phyloP scores from a whole-genome alignment of 2,113 vertebrate species.

The Eublepharis macularius region DNA sequence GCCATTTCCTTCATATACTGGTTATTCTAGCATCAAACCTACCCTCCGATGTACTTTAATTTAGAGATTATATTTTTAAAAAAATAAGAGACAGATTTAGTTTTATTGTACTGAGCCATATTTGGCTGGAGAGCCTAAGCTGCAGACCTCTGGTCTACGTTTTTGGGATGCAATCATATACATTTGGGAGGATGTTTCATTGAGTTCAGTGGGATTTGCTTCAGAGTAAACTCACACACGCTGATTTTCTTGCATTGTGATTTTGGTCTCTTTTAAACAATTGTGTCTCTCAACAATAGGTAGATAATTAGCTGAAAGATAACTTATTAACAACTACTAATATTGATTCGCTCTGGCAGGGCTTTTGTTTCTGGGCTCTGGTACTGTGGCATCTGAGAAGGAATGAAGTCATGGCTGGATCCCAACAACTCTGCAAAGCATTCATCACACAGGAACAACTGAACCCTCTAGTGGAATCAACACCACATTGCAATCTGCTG shows the following conservation, averaged over 20 bases:
- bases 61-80: no score
- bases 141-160: not conserved
- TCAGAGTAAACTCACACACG: not conserved
- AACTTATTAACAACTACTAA: not conserved
- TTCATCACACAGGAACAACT: conserved; percentile 66
- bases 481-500: conserved; percentile 47
- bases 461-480: conserved; percentile 79
- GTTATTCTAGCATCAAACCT: no score
- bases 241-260: not conserved
- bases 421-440: not conserved
- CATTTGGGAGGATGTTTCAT: not conserved
- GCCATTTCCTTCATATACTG: no score
- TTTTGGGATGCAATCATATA: not conserved
- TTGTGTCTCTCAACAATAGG: not conserved
- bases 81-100: no score
- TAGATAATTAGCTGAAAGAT: not conserved
- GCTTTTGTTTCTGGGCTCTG: accelerated
- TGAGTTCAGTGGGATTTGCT: not conserved
- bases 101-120: no score
- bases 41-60: no score
- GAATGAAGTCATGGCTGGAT: accelerated
- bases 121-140: no score
- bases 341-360: not conserved
- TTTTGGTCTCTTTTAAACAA: not conserved
- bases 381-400: accelerated